Evolutionary conservation across 2,113 vertebrate genomes (phyloP).

Genomic region (Sakesphorus luctuosus): DNA sequence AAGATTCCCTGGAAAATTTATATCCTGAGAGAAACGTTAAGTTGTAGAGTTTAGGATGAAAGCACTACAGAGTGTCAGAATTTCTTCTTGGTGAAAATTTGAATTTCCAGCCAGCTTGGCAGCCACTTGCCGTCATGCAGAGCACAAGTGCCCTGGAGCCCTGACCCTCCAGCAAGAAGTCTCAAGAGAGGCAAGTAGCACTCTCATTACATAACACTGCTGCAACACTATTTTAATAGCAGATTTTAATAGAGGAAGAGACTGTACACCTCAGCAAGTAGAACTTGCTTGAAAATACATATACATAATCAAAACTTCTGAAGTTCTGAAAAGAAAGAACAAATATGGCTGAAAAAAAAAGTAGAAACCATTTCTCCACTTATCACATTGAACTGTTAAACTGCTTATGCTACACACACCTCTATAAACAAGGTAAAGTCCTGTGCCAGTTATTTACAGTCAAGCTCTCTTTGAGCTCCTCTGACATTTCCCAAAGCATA

Average conservation of each 20-base stretch:
- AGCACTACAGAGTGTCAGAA: not conserved
- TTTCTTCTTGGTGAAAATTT: not conserved
- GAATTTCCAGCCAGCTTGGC: not conserved
- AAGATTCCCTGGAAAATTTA: not conserved
- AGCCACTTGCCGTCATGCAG: not conserved
- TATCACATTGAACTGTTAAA: not conserved
- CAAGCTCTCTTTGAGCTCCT: not conserved
- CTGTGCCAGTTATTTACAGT: not conserved
- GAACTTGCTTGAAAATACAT: not conserved
- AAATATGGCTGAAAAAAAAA: not conserved
- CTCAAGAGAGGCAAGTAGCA: not conserved
- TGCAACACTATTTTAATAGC: not conserved
- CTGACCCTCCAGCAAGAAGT: not conserved
- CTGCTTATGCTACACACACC: not conserved
- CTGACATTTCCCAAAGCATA: not conserved
- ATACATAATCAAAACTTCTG: not conserved
- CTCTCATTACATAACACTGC: not conserved
- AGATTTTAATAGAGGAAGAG: not conserved
- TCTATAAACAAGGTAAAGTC: not conserved
- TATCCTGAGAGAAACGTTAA: not conserved
- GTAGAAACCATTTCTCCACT: not conserved
- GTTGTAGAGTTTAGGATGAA: not conserved
- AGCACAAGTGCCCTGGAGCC: not conserved
- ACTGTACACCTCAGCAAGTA: not conserved
- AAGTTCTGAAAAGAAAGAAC: not conserved